A percentile compares a stretch with the other conserved stretches of the same genome.
Evolutionary conservation across 2,113 vertebrate species (phyloP).

Genomic region (Rhea pennata): DNA sequence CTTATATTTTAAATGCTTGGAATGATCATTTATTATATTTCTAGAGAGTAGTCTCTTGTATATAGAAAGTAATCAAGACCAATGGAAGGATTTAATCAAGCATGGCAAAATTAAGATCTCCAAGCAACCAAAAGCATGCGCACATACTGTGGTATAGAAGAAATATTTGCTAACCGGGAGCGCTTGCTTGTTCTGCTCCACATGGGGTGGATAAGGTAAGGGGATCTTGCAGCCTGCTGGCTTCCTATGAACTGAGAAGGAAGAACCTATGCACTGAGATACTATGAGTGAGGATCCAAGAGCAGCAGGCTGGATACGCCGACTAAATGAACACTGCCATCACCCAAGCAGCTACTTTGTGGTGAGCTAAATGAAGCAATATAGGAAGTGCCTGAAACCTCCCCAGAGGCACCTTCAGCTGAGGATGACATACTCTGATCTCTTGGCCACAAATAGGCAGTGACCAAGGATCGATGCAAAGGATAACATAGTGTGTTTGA

Average conservation of each 20-base stretch:
- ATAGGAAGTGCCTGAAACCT: background rate
- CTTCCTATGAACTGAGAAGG: background rate
- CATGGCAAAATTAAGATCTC: background rate
- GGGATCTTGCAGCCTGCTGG: background rate
- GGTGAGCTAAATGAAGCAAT: background rate
- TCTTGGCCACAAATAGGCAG: background rate
- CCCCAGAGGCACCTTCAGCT: background rate
- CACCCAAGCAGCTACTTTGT: background rate
- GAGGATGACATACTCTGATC: background rate
- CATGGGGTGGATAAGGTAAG: background rate
- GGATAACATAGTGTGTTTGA: background rate
- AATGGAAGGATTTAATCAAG: background rate
- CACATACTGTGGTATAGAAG: background rate
- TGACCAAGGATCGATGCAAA: background rate
- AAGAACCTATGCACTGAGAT: fast-evolving
- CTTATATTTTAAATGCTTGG: background rate
- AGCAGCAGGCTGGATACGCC: background rate
- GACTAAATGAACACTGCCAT: fast-evolving
- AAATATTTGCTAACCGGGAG: background rate
- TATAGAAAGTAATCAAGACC: background rate
- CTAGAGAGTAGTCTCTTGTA: background rate
- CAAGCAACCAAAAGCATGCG: background rate
- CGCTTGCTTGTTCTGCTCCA: background rate
- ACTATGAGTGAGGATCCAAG: background rate
- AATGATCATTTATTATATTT: background rate